Percentiles rank a stretch among this genome's conserved stretches.
These are phyloP conservation scores for Drosophila simulans DNA, from an alignment of 1,140 invertebrate genomes.

Conservation along the genomic window DNA sequence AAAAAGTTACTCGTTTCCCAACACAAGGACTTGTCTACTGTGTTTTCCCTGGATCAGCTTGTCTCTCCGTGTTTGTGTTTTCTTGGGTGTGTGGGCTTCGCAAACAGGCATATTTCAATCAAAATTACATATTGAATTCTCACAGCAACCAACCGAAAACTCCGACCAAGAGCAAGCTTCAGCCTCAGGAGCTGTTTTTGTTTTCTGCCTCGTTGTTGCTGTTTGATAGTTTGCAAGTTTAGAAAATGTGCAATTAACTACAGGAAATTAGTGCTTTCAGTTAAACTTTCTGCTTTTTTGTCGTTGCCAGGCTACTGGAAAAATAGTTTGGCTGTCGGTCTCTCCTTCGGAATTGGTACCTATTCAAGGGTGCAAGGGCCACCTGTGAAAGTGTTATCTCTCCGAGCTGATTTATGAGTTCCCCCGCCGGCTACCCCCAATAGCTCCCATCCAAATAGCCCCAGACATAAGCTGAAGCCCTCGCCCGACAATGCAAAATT, in stretches of 20 bases:
- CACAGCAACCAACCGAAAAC: slow-evolving; percentile 48
- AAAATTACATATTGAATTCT: slow-evolving; percentile 76
- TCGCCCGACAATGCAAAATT: slow-evolving; percentile 64
- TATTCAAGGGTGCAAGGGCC: background rate
- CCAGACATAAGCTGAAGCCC: slow-evolving; percentile 18
- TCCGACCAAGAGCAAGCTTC: slow-evolving; percentile 40
- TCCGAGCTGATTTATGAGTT: slow-evolving; percentile 18
- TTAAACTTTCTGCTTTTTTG: slow-evolving; percentile 40
- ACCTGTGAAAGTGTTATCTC: slow-evolving; percentile 2
- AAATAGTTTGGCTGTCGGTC: slow-evolving; percentile 8
- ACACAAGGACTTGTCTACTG: slow-evolving; percentile 41
- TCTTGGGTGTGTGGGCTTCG: slow-evolving; percentile 34
- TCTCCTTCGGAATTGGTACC: background rate
- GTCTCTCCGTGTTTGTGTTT: slow-evolving; percentile 30
- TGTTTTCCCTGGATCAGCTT: slow-evolving; percentile 23
- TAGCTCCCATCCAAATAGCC: slow-evolving; percentile 46
- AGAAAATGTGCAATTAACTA: slow-evolving; percentile 78
- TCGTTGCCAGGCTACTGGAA: background rate
- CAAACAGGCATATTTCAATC: slow-evolving; percentile 82
- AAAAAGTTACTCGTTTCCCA: slow-evolving; percentile 66
- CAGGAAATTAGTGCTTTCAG: slow-evolving; percentile 76
- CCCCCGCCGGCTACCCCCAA: slow-evolving; percentile 2
- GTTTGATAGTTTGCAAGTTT: slow-evolving; percentile 57
- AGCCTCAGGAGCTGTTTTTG: slow-evolving; percentile 40
- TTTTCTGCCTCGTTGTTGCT: slow-evolving; percentile 47